phyloP scores from a whole-genome alignment of 2,888 invertebrate species.

The Lumbricus terrestris region DNA sequence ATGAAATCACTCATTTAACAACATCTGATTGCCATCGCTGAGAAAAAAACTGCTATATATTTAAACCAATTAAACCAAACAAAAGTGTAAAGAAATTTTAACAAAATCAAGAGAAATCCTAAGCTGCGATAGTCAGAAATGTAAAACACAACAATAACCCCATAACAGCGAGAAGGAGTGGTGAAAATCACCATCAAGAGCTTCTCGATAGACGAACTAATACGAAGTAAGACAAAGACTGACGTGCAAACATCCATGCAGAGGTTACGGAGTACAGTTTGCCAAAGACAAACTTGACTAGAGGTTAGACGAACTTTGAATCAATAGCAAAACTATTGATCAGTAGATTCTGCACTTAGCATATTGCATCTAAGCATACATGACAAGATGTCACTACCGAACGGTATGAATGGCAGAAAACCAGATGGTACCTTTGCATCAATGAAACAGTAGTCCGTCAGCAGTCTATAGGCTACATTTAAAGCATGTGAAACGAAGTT shows the following conservation, averaged over 20 bases:
- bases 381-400: not conserved
- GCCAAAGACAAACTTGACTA: not conserved
- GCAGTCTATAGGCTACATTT: not conserved
- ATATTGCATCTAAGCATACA: not conserved
- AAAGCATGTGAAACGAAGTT: not conserved
- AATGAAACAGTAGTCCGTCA: not conserved
- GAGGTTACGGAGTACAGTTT: not conserved
- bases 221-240: not conserved
- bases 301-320: not conserved
- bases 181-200: not conserved
- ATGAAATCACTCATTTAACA: too few relatives aligned
- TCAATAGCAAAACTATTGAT: not conserved
- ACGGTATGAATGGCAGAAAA: not conserved
- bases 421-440: not conserved
- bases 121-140: not conserved
- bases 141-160: not conserved
- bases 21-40: not conserved
- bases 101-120: not conserved
- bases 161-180: not conserved
- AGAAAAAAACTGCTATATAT: not conserved
- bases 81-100: not conserved
- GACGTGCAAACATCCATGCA: not conserved
- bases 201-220: not conserved
- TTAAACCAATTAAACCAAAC: not conserved
- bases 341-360: not conserved